These are phyloP conservation scores for Acomys russatus DNA, from an alignment of 2,797 vertebrate species.

Conservation along the genomic window DNA sequence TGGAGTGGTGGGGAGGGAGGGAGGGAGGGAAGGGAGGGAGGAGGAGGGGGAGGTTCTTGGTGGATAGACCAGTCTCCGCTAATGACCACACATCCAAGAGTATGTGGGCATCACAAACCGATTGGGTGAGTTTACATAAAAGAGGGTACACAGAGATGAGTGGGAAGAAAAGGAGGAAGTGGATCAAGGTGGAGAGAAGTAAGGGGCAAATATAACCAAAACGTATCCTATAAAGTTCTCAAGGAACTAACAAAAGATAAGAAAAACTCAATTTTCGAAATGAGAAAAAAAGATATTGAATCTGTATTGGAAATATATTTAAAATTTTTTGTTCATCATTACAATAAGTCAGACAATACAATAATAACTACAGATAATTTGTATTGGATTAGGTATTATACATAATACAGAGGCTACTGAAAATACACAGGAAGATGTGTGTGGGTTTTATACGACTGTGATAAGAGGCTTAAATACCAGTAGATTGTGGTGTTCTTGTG, in stretches of 20 bases:
- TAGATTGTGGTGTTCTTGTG: neutral
- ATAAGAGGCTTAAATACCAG: too few species aligned
- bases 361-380: neutral
- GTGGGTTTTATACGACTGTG: neutral
- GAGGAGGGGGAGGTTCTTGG: too few species aligned
- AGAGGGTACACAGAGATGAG: neutral
- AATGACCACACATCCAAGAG: neutral
- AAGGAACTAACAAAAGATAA: neutral
- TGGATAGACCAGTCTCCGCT: neutral
- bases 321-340: neutral
- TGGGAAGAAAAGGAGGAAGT: neutral
- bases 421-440: neutral
- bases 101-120: neutral
- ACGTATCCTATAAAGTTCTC: neutral
- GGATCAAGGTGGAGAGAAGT: neutral
- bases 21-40: neutral
- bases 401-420: neutral
- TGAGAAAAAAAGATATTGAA: neutral
- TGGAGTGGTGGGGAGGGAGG: neutral
- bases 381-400: neutral
- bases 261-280: neutral
- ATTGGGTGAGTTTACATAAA: neutral
- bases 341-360: neutral
- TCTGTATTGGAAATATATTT: neutral
- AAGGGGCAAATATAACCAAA: neutral